These are phyloP conservation scores for Cydia amplana DNA, from an alignment of 1,140 invertebrate species.

Conservation along the genomic window DNA sequence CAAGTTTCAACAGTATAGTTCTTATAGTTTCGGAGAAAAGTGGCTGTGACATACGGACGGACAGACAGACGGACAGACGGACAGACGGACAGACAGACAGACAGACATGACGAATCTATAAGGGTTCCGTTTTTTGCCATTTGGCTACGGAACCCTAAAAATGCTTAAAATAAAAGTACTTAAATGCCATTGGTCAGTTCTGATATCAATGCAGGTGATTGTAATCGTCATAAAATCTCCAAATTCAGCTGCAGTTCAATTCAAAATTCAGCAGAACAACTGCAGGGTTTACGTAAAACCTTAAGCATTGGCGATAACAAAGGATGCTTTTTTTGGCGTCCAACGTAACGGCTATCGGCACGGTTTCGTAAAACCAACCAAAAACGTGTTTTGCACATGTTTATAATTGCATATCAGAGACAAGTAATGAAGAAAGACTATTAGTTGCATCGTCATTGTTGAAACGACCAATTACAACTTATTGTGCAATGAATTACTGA, in stretches of 20 bases:
- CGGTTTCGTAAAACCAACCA: neutral
- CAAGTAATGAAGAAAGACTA: neutral
- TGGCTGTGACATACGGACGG: too few species aligned
- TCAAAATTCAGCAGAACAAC: too few species aligned
- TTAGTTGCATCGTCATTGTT: neutral
- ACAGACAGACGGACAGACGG: too few species aligned
- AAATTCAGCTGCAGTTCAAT: neutral
- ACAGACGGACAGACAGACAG: too few species aligned
- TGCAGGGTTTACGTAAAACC: neutral
- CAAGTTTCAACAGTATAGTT: too few species aligned
- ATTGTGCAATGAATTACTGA: too few species aligned
- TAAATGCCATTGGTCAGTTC: too few species aligned
- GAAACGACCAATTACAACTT: neutral
- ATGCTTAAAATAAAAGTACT: too few species aligned
- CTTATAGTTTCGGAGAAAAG: too few species aligned
- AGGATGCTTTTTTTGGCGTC: neutral
- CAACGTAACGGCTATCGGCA: constrained; percentile 22
- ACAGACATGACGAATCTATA: too few species aligned
- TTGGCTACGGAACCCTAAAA: too few species aligned
- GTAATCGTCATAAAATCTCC: neutral
- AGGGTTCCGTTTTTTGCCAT: too few species aligned
- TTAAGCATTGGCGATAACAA: neutral
- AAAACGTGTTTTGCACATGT: constrained; percentile 11
- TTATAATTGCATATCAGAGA: constrained; percentile 3
- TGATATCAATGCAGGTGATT: neutral